A percentile compares a stretch with the other conserved stretches of the same genome.
These are phyloP conservation scores for Pardalotus punctatus DNA, from an alignment of 2,113 vertebrate genomes.

Conservation along the genomic window DNA sequence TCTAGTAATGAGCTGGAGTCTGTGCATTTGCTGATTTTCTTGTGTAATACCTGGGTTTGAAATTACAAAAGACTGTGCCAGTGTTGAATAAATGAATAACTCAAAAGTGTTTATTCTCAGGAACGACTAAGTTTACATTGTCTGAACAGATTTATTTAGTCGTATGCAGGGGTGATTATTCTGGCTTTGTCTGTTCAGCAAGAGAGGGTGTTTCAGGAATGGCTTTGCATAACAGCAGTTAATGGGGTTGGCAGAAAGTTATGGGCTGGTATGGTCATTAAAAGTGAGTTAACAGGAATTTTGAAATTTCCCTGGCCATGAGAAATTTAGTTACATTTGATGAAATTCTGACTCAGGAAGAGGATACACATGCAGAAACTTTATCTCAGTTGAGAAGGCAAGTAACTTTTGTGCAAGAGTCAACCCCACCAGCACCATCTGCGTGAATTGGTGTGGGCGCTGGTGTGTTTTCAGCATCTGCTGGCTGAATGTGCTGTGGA, in stretches of 20 bases:
- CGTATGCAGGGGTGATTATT: not conserved
- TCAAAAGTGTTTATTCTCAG: conserved; percentile 38
- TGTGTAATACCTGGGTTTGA: conserved; percentile 45
- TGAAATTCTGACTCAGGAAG: not conserved
- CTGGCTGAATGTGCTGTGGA: not conserved
- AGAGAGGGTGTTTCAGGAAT: not conserved
- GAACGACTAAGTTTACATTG: conserved; percentile 17
- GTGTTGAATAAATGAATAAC: conserved; percentile 22
- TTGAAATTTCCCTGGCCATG: not conserved
- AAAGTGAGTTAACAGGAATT: not conserved
- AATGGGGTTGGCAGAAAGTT: not conserved
- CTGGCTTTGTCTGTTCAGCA: not conserved
- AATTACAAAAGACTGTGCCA: not conserved
- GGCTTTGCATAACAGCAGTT: not conserved
- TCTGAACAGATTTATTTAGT: conserved; percentile 40
- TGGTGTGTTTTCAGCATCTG: conserved; percentile 10
- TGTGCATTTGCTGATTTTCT: conserved; percentile 12
- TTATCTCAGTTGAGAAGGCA: not conserved
- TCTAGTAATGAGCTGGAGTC: not conserved
- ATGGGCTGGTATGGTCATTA: not conserved
- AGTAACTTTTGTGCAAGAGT: not conserved
- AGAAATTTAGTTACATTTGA: not conserved
- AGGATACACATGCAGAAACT: not conserved
- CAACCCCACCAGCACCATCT: conserved; percentile 11
- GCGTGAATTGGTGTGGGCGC: not conserved